Evolutionary conservation across 2,113 vertebrate genomes (phyloP), one percentile per base, ranked within the genome.

Genomic region (Cariama cristata): DNA sequence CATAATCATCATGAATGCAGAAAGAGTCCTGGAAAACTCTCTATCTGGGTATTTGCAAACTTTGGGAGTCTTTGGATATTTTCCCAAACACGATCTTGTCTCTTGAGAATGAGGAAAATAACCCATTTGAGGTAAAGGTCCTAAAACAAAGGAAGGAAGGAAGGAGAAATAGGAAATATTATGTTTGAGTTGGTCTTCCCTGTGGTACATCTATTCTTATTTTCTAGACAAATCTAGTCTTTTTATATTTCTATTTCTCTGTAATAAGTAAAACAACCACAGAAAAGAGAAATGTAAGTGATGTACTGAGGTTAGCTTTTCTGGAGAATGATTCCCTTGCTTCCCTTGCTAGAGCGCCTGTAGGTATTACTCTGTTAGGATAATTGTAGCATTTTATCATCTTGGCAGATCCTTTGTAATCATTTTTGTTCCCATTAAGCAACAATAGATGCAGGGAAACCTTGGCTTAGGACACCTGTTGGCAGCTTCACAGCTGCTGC

Each of bases 341-440:
- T 94, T 79, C 19, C 19, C 67, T 63, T 96, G 63, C 84, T 97
- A 44, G 97, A 97, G 45, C 53, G 16, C 73, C 89, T 77, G 50
- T 68, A 97, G 79, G 40, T 95, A 84, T 94, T 96, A 90, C 66
- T 88, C 9, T 32, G 63, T 94, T 97, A 92, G 84, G 55, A 92
- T 96, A 98, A 97, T 92, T 95, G 86, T 84, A 96, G 81, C 80
- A 68, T 97, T 98, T 98, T 96, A 62, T 96, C 95, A 96, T 88
- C 71, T 97, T 98, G 97, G 58, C 94, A 96, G 75, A 77, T 95
- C 19, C 86, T 96, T 92, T 95, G n/a, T 93, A 96, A 97, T 95
- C 6, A 88, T 96, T 97, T 97, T 96, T 97, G 86, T 86, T 84
- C 47, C 87, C 80, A 85, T 97, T 96, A 97, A 83, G 56, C 90